Evolutionary conservation across 2,113 vertebrate genomes (phyloP), one percentile per base, ranked within the genome.

Genomic region (Channa argus): DNA sequence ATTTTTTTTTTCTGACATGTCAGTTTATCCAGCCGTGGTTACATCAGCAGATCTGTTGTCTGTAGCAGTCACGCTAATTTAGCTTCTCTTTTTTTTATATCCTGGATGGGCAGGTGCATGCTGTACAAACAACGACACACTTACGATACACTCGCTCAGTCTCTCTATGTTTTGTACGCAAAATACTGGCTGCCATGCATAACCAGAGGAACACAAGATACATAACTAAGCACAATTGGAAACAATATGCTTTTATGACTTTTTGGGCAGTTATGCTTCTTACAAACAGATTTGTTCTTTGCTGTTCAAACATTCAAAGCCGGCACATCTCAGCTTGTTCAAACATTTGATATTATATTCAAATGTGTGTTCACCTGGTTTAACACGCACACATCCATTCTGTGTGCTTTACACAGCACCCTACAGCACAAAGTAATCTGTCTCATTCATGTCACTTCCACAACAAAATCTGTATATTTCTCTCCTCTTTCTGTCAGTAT

Each of bases 1-100:
- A 24, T 63, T 56, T 61, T 56, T 66, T 53, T 39, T 47, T 54
- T 66, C 62, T 74, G 46, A 77, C 65, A 66, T 56, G 76, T 63
- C 76, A 4, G 24, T 71, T 82, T 72, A 52, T 86, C 71, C 80
- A 68, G 45, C 68, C 72, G 71, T 63, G 52, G 74, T 83, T 74
- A 60, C 82, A 75, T 91, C 92, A 91, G 87, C 89, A 91, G 2
- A 82, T 84, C 77, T 1, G 69, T 84, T 85, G 77, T 82, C 75
- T 54, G 13, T 50, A 56, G 65, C 75, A 77, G 85, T 89, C 79
- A 80, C 54, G 64, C 82, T 67, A 56, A 69, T 75, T 83, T 81
- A 51, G 52, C 65, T 37, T 62, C 46, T 70, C 33, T 12, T 52
- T 47, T 68, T 52, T 56, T 49, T 14, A 53, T 45, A n/a, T 76